phyloP scores from a whole-genome alignment of 2,113 vertebrate genomes.

The Lycocorax pyrrhopterus region DNA sequence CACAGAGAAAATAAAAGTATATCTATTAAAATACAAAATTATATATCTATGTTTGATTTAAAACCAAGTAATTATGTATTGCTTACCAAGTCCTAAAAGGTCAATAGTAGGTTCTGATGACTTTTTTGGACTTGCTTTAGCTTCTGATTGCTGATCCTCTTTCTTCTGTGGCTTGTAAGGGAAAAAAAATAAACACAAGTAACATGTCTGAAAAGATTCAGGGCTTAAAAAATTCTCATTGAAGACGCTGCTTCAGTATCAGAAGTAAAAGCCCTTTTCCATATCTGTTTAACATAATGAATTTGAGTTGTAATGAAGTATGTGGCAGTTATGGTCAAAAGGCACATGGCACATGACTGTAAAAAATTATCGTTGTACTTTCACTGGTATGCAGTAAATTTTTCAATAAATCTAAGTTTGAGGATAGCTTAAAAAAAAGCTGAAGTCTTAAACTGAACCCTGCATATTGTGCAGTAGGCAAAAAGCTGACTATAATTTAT shows the following conservation, averaged over 20 bases:
- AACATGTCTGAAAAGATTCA: neutral
- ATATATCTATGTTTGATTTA: neutral
- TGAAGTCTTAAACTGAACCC: neutral
- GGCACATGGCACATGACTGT: neutral
- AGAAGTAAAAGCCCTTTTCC: neutral
- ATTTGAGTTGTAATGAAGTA: neutral
- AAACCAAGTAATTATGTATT: neutral
- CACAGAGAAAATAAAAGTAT: neutral
- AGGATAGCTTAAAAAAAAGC: neutral
- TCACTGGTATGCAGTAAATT: neutral
- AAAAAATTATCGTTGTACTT: neutral
- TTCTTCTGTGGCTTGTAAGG: slow-evolving; percentile 76
- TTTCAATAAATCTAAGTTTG: neutral
- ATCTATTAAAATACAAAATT: neutral
- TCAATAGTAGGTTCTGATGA: slow-evolving; percentile 83
- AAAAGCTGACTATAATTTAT: neutral
- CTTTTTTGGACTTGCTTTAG: slow-evolving; percentile 84
- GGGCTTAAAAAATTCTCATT: neutral
- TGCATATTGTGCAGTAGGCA: neutral
- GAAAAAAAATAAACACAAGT: neutral
- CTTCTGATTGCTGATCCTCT: slow-evolving; percentile 84
- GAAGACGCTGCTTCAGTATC: neutral
- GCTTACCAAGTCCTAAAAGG: slow-evolving; percentile 94
- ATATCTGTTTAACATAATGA: neutral
- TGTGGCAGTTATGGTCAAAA: neutral